Evolutionary conservation across 2,888 invertebrate species (phyloP), one percentile per base, ranked within the genome.

Genomic region (Machimus atricapillus): DNA sequence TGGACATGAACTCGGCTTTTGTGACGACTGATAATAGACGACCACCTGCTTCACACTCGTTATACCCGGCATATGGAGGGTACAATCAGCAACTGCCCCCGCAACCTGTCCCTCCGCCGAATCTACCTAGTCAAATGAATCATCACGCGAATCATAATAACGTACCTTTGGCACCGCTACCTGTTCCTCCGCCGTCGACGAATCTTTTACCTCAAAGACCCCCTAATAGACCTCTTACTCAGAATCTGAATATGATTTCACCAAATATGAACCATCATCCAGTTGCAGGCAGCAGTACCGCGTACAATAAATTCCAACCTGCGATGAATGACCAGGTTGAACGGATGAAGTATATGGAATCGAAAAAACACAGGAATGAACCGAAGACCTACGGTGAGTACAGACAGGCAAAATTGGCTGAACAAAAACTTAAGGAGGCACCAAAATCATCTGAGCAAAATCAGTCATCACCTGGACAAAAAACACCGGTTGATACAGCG

Each of bases 361-460:
- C 91, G 0, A 90, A 90, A 85, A 90, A 89, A 83, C 88, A 89
- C 19, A 90, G 90, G 87, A 66, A 76, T 14, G 89, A 88, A 23
- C 91, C 91, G 2, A 89, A 90, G 2, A 92, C 91, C 0, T 92
- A 92, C 87, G 89, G 90, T 0, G 91, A 91, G 88, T 90, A 91
- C 87, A 89, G 89, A 14, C 89, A 90, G 87, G 91, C 91, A 4
- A 92, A 90, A 87, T 82, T 86, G 6, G 40, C 89, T 89, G 19
- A 89, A 88, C 14, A 89, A 89, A 23, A 88, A 31, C 5, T n/a
- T 34, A 89, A 74, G 88, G 89, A 74, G 1, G 46, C 37, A 37
- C 43, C 83, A 19, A 58, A 73, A 27, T 74, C 86, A 23, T 19
- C 5, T 74, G 2, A 16, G 4, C 23, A 19, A 43, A 23, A 43